Evolutionary conservation across 2,113 vertebrate species (phyloP).

Genomic region (Daubentonia madagascariensis): DNA sequence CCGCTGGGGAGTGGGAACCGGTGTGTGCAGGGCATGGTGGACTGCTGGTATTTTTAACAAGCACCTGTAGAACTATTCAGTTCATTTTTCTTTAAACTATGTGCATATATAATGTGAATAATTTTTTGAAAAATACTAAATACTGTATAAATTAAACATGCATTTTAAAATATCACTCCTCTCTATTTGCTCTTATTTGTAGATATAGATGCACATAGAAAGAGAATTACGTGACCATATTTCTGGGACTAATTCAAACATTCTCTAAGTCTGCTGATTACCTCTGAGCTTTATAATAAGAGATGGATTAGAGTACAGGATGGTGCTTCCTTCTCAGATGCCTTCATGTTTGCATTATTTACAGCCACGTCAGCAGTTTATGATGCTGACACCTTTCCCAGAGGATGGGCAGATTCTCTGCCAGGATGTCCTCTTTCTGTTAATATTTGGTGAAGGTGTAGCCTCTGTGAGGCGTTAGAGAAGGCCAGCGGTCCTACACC

Average conservation of each 20-base stretch:
- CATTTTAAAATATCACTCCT: neutral
- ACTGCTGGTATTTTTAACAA: neutral
- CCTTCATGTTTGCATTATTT: neutral
- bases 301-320: rapidly evolving
- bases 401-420: neutral
- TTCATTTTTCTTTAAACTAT: neutral
- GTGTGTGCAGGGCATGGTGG: rapidly evolving
- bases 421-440: neutral
- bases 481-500: neutral
- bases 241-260: neutral
- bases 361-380: neutral
- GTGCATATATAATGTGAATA: neutral
- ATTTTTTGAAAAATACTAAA: neutral
- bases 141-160: neutral
- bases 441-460: neutral
- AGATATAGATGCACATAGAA: neutral
- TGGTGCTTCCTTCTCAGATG: rapidly evolving
- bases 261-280: neutral
- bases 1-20: no score
- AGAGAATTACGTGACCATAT: neutral
- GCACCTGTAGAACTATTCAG: neutral
- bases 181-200: neutral
- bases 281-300: neutral
- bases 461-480: neutral
- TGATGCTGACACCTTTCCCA: neutral